phyloP scores from a whole-genome alignment of 2,113 vertebrate species.

The Hucho hucho region DNA sequence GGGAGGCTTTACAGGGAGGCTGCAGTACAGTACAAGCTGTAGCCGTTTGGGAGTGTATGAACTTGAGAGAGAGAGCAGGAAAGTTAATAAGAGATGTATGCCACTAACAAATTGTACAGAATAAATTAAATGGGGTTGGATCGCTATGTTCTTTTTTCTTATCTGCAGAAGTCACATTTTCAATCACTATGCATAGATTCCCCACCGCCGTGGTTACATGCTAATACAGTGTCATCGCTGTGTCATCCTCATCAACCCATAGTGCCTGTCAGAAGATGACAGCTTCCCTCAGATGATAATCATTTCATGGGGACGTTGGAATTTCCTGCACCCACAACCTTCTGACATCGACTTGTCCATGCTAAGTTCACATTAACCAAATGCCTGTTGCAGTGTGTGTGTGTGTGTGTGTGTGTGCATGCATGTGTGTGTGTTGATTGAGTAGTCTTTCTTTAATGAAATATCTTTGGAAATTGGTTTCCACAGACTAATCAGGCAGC shows the following conservation, averaged over 20 bases:
- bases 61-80: constrained; percentile 45
- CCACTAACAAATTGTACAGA: constrained; percentile 50
- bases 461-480: constrained; percentile 71
- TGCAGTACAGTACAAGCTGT: constrained; percentile 14
- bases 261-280: constrained; percentile 41
- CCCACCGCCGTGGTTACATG: constrained; percentile 33
- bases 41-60: constrained; percentile 11
- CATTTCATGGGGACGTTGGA: constrained; percentile 49
- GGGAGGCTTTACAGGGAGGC: background rate
- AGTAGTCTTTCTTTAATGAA: constrained; percentile 62
- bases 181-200: constrained; percentile 63
- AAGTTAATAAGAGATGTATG: constrained; percentile 60
- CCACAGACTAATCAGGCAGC: constrained; percentile 67
- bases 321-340: constrained; percentile 8
- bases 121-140: constrained; percentile 62
- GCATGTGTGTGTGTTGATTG: constrained; percentile 52
- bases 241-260: constrained; percentile 49
- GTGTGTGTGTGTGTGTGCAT: constrained; percentile 17
- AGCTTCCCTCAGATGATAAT: constrained; percentile 30
- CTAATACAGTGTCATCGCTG: constrained; percentile 50
- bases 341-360: constrained; percentile 35
- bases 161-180: constrained; percentile 71
- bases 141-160: constrained; percentile 56
- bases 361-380: constrained; percentile 19
- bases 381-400: constrained; percentile 12